phyloP scores from a whole-genome alignment of 2,888 invertebrate genomes.

The Agrypnus murinus region DNA sequence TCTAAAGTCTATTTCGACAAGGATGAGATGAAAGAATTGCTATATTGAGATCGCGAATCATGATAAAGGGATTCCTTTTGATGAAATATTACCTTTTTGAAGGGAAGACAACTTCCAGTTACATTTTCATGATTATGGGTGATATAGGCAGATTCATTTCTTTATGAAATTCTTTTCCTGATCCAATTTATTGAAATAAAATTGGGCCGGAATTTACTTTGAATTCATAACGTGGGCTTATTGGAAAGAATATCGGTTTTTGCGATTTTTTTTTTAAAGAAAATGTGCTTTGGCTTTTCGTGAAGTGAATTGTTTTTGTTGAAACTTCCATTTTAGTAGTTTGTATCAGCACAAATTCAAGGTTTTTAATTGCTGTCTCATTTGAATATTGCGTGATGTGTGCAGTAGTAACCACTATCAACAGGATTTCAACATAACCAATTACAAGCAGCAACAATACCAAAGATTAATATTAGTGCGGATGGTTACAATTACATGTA shows the following conservation, averaged over 20 bases:
- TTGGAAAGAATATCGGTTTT: slow-evolving; percentile 1
- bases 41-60: slow-evolving; percentile 47
- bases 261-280: background rate
- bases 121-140: slow-evolving; percentile 35
- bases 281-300: background rate
- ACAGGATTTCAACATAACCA: background rate
- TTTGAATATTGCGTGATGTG: too few relatives aligned
- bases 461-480: slow-evolving; percentile 20
- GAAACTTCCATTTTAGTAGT: too few relatives aligned
- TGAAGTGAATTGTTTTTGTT: too few relatives aligned
- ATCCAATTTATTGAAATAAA: slow-evolving; percentile 33
- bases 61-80: slow-evolving; percentile 44
- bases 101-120: slow-evolving; percentile 31
- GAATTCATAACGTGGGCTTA: slow-evolving; percentile 19
- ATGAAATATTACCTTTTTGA: slow-evolving; percentile 40
- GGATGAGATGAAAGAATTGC: slow-evolving; percentile 48
- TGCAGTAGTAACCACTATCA: too few relatives aligned
- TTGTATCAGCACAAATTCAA: too few relatives aligned
- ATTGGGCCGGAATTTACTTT: slow-evolving; percentile 22
- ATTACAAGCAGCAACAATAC: background rate
- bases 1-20: slow-evolving; percentile 46
- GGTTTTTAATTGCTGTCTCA: too few relatives aligned
- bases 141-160: slow-evolving; percentile 32
- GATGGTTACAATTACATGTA: slow-evolving; percentile 16
- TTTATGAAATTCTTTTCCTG: slow-evolving; percentile 25